A percentile compares a stretch with the other conserved stretches of the same genome.
Evolutionary conservation across 2,797 vertebrate genomes (phyloP).

Genomic region (Characodon lateralis): DNA sequence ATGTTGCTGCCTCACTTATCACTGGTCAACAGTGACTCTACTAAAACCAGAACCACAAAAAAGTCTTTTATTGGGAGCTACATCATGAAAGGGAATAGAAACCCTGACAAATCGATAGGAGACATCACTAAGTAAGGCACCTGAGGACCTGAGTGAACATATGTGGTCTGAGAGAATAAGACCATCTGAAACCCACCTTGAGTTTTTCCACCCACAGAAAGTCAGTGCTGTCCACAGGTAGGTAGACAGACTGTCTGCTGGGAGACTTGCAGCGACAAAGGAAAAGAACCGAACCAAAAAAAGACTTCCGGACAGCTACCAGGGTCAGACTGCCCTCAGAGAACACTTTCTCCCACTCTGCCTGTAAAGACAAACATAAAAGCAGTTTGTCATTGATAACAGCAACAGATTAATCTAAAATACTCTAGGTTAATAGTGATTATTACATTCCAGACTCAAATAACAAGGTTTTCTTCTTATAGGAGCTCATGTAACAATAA

Average conservation of each 20-base stretch:
- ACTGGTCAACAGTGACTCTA: neutral
- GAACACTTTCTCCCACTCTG: conserved; percentile 88
- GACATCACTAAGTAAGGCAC: neutral
- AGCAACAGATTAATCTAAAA: neutral
- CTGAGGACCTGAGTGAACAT: neutral
- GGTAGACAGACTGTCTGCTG: conserved; percentile 72
- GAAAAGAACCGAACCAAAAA: conserved; percentile 90
- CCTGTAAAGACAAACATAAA: conserved; percentile 68
- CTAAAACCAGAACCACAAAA: neutral
- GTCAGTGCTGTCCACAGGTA: conserved; percentile 83
- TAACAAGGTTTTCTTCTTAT: too few relatives aligned
- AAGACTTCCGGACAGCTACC: conserved; percentile 86
- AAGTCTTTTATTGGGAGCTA: too few relatives aligned
- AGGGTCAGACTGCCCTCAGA: conserved; percentile 77
- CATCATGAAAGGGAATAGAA: neutral
- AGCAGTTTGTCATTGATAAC: neutral
- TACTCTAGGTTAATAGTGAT: neutral
- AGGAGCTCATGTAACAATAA: too few relatives aligned
- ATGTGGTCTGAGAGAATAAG: neutral
- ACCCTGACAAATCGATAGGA: neutral
- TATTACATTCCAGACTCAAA: too few relatives aligned
- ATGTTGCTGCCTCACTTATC: neutral
- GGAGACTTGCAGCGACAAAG: conserved; percentile 80
- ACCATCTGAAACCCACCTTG: conserved; percentile 80
- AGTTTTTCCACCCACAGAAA: conserved; percentile 92